Evolutionary conservation across 2,113 vertebrate genomes (phyloP).

Genomic region (Pelodiscus sinensis): DNA sequence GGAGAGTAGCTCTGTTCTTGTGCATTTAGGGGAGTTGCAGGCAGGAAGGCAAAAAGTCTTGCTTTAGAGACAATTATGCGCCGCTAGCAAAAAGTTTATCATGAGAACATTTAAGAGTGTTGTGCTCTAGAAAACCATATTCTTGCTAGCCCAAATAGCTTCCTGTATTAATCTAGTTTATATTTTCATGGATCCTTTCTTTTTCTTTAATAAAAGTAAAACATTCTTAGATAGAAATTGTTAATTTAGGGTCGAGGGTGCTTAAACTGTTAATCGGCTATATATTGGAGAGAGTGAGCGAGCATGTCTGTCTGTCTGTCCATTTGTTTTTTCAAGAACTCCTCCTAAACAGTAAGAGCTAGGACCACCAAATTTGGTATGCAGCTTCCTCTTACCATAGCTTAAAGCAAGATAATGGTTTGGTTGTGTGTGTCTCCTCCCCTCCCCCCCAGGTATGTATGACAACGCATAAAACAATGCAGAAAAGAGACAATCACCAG

Average conservation of each 20-base stretch:
- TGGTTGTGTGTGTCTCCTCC: no score
- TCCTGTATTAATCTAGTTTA: not conserved
- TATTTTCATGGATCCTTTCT: not conserved
- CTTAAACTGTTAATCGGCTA: not conserved
- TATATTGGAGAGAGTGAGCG: no score
- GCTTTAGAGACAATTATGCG: not conserved
- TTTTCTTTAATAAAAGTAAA: not conserved
- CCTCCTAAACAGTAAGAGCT: no score
- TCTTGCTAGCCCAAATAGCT: not conserved
- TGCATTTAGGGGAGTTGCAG: not conserved
- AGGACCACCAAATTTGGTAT: no score
- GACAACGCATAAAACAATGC: no score
- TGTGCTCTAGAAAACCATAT: not conserved
- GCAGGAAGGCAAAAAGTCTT: not conserved
- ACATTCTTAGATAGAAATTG: not conserved
- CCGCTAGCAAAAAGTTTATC: not conserved
- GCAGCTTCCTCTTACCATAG: no score
- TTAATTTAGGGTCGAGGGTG: not conserved
- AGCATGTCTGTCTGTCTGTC: no score
- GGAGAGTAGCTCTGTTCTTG: not conserved
- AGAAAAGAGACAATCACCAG: no score
- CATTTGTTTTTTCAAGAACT: no score
- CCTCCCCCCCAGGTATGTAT: no score
- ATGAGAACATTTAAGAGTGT: not conserved
- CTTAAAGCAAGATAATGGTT: no score